Evolutionary conservation across 2,113 vertebrate species (phyloP), one percentile per base, ranked within the genome.

Genomic region (Gorsachius goisagi): DNA sequence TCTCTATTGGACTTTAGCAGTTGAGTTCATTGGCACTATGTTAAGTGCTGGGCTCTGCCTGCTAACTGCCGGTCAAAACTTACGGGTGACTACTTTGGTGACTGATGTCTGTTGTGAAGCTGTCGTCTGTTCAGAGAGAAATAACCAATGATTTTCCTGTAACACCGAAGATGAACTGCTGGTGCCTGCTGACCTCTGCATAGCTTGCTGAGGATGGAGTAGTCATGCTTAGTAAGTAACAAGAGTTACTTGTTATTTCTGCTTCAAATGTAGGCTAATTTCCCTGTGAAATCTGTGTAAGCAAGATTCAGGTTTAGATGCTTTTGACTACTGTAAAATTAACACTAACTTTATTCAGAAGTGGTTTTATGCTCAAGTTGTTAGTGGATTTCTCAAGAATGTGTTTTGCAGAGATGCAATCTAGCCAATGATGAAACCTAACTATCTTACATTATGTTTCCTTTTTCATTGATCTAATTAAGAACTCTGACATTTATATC

Each of bases 201-300:
- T 74, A 90, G 78, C 39, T 68, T 86, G 67, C 39, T 49, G 28
- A 75, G 79, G n/a, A 68, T 58, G 64, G 50, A 28, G 39, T 77
- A 86, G 72, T 95, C 82, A 45, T 49, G 47, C 79, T 93, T 78
- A 78, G 35, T 50, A 63, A 90, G 56, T 47, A 47, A 35, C 30
- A 89, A 56, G 79, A 72, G 88, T 90, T 88, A 23, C 27, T 68
- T 32, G 75, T 64, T 96, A 89, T 56, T 95, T 84, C 78, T 56
- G 72, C 91, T 95, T 97, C 90, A 86, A 56, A 94, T 66, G 52
- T 96, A 32, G 82, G 72, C 81, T 93, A 55, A 73, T 95, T 93
- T 94, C 68, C 64, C 32, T n/a, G 20, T 89, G 63, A 91, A 96
- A 88, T 92, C 72, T 76, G 7, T 44, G 56, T 49, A 60, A 69